A percentile compares a stretch with the other conserved stretches of the same genome.
These are phyloP conservation scores for Acleris laterana DNA, from an alignment of 2,888 invertebrate genomes.

Conservation along the genomic window DNA sequence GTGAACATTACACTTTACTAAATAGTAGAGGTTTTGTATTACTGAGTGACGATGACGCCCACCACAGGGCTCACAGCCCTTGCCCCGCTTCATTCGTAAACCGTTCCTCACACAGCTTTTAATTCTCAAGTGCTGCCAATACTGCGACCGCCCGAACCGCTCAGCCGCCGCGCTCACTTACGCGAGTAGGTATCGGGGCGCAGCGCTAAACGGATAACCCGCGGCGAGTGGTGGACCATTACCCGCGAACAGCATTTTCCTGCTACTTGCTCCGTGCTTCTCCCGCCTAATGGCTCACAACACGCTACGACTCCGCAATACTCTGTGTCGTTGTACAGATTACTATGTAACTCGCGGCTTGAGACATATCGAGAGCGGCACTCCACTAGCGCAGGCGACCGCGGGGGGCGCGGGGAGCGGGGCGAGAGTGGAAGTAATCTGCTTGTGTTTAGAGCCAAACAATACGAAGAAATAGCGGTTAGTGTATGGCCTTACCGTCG, in stretches of 20 bases:
- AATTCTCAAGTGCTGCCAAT: background rate
- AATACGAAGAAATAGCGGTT: slow-evolving; percentile 1
- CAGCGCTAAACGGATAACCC: slow-evolving; percentile 19
- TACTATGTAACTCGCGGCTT: background rate
- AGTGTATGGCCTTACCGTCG: too few relatives aligned
- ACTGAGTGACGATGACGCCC: too few relatives aligned
- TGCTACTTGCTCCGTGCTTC: slow-evolving; percentile 1
- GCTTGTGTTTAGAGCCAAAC: slow-evolving; percentile 15
- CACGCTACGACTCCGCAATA: background rate
- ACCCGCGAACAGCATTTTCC: slow-evolving; percentile 10
- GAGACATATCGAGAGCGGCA: slow-evolving; percentile 18
- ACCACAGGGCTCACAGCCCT: too few relatives aligned
- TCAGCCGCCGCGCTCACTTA: background rate
- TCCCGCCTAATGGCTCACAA: background rate
- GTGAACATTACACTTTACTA: too few relatives aligned
- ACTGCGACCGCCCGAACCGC: background rate
- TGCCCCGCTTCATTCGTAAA: too few relatives aligned
- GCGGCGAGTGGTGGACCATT: slow-evolving; percentile 11
- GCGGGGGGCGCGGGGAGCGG: background rate
- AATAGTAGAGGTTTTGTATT: too few relatives aligned
- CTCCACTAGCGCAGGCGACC: background rate
- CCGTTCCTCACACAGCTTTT: too few relatives aligned
- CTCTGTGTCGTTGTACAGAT: background rate
- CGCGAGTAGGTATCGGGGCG: slow-evolving; percentile 2
- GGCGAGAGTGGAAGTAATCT: slow-evolving; percentile 3